These are phyloP conservation scores for Gnatocerus cornutus DNA, from an alignment of 2,888 invertebrate genomes.

Conservation along the genomic window DNA sequence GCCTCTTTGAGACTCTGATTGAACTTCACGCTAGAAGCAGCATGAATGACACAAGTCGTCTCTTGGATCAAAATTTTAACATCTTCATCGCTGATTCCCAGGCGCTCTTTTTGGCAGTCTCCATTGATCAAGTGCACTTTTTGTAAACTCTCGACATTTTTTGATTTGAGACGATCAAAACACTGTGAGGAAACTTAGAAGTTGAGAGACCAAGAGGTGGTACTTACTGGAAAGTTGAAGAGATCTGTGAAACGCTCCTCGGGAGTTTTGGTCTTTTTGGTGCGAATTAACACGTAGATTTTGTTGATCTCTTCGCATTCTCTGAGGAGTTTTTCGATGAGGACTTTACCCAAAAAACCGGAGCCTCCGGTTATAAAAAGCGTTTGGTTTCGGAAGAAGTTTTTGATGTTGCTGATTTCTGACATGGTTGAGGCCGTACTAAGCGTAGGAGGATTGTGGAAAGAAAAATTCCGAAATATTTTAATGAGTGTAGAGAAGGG, in stretches of 20 bases:
- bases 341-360: conserved; percentile 67
- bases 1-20: conserved; percentile 80
- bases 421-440: neutral
- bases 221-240: conserved; percentile 54
- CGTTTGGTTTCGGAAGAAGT: conserved; percentile 62
- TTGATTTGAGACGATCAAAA: conserved; percentile 14
- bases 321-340: conserved; percentile 62
- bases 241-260: conserved; percentile 56
- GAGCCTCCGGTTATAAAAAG: conserved; percentile 68
- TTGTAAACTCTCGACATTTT: neutral
- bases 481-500: too few relatives aligned
- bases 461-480: too few relatives aligned
- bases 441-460: too few relatives aligned
- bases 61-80: conserved; percentile 1
- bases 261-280: conserved; percentile 60
- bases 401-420: conserved; percentile 46
- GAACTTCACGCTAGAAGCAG: conserved; percentile 83
- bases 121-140: conserved; percentile 25
- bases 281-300: conserved; percentile 63
- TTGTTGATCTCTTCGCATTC: conserved; percentile 57
- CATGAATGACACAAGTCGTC: conserved; percentile 73
- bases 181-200: conserved; percentile 1
- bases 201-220: neutral
- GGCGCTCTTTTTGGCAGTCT: conserved; percentile 1
- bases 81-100: conserved; percentile 22